Conservation (phyloP, 2,888 invertebrate genomes). For the Trichogramma evanescens region DNA sequence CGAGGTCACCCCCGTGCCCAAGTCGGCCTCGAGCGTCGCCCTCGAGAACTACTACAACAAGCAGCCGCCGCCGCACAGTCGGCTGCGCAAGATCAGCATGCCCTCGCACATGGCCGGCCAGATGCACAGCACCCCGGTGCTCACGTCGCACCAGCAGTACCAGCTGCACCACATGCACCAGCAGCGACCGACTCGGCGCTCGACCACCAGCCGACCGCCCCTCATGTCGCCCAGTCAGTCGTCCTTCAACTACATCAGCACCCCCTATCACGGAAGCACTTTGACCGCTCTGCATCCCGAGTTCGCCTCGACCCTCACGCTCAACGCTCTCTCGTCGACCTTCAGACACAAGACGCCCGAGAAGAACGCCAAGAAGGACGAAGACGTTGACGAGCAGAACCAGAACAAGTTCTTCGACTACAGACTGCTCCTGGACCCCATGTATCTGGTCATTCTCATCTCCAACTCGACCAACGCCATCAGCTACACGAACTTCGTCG, state of each 20-base stretch:
- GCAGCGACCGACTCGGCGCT: slow-evolving; percentile 30
- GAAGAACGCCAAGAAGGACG: slow-evolving; percentile 34
- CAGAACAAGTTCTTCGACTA: slow-evolving; percentile 66
- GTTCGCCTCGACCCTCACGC: slow-evolving; percentile 70
- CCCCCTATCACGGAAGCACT: slow-evolving; percentile 80
- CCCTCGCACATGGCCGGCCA: slow-evolving; percentile 53
- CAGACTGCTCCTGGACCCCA: slow-evolving; percentile 66
- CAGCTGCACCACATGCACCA: slow-evolving; percentile 52
- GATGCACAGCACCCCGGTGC: slow-evolving; percentile 57
- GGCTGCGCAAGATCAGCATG: slow-evolving; percentile 57
- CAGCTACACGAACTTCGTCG: slow-evolving; percentile 80
- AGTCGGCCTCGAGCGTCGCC: slow-evolving; percentile 66
- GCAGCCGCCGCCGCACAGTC: slow-evolving; percentile 36
- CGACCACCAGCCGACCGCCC: slow-evolving; percentile 41
- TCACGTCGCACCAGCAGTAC: slow-evolving; percentile 59
- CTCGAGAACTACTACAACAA: slow-evolving; percentile 53
- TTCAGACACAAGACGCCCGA: slow-evolving; percentile 43
- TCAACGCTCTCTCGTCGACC: slow-evolving; percentile 61
- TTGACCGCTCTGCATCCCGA: slow-evolving; percentile 66
- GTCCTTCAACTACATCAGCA: slow-evolving; percentile 77
- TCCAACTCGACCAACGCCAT: slow-evolving; percentile 82
- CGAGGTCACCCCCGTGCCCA: slow-evolving; percentile 35
- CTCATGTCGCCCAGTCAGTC: slow-evolving; percentile 70
- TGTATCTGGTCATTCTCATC: slow-evolving; percentile 74
- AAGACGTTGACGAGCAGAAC: slow-evolving; percentile 31